Evolutionary conservation across 2,113 vertebrate genomes (phyloP).

Genomic region (Bujurquina vittata): DNA sequence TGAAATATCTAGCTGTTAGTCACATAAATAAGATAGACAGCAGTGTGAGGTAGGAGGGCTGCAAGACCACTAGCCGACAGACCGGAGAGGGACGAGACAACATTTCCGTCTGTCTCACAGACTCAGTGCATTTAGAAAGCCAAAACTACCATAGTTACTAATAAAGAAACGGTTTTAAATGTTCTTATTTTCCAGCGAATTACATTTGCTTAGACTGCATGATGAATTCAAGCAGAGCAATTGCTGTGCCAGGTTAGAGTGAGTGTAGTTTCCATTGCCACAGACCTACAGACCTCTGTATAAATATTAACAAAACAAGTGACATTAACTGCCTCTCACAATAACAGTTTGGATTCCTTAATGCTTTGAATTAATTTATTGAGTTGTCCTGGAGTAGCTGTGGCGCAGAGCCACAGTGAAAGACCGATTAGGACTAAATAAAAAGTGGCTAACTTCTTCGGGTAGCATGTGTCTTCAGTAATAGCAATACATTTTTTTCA

Average conservation of each 20-base stretch:
- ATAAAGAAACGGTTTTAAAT: background rate
- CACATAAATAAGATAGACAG: slow-evolving; percentile 41
- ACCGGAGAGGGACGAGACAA: slow-evolving; percentile 17
- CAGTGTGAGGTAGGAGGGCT: slow-evolving; percentile 8
- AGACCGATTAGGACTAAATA: slow-evolving; percentile 71
- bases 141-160: background rate
- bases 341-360: slow-evolving; percentile 38
- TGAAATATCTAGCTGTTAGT: slow-evolving; percentile 46
- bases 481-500: background rate
- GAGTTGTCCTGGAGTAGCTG: slow-evolving; percentile 51
- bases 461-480: slow-evolving; percentile 27
- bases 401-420: slow-evolving; percentile 58
- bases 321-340: slow-evolving; percentile 38
- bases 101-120: background rate
- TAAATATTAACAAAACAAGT: slow-evolving; percentile 6
- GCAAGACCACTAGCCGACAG: slow-evolving; percentile 39
- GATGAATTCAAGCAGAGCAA: background rate
- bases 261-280: slow-evolving; percentile 17
- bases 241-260: background rate
- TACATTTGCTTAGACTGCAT: background rate
- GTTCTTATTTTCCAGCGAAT: background rate
- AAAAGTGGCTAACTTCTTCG: slow-evolving; percentile 28
- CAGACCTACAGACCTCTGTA: background rate
- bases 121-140: background rate
- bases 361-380: slow-evolving; percentile 51